Evolutionary conservation across 2,888 invertebrate species (phyloP).

Genomic region (Ditula angustiorana): DNA sequence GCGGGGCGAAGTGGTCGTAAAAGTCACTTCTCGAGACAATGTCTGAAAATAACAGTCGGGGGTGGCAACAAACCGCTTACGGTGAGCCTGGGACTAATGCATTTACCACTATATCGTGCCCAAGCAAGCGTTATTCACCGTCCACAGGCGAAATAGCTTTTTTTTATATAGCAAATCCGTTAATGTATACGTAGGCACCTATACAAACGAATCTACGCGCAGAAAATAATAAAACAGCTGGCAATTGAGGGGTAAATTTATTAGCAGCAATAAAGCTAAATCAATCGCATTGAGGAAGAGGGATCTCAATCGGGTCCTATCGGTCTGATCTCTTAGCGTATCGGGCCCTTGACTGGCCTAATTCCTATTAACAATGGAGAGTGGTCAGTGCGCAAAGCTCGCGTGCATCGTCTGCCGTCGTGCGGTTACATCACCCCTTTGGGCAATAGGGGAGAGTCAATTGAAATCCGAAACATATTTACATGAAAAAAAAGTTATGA

Average conservation of each 20-base stretch:
- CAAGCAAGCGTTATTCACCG: conserved; percentile 20
- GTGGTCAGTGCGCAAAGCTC: conserved; percentile 24
- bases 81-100: conserved; percentile 32
- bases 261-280: conserved; percentile 76
- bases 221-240: conserved; percentile 46
- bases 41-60: conserved; percentile 43
- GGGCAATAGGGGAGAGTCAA: neutral
- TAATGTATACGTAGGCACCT: conserved; percentile 23
- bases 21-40: conserved; percentile 56
- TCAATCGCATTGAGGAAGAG: conserved; percentile 69
- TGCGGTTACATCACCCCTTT: conserved; percentile 21
- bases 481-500: neutral
- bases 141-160: conserved; percentile 7
- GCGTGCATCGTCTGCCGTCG: conserved; percentile 13
- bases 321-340: conserved; percentile 60
- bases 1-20: conserved; percentile 58
- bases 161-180: conserved; percentile 29
- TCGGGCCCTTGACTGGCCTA: conserved; percentile 54
- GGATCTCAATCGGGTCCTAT: conserved; percentile 64
- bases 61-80: conserved; percentile 36
- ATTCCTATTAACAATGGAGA: conserved; percentile 57
- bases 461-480: neutral
- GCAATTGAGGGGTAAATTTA: conserved; percentile 65
- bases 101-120: conserved; percentile 33
- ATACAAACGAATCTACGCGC: conserved; percentile 37